phyloP scores from a whole-genome alignment of 2,113 vertebrate species.

The Pluvialis apricaria region DNA sequence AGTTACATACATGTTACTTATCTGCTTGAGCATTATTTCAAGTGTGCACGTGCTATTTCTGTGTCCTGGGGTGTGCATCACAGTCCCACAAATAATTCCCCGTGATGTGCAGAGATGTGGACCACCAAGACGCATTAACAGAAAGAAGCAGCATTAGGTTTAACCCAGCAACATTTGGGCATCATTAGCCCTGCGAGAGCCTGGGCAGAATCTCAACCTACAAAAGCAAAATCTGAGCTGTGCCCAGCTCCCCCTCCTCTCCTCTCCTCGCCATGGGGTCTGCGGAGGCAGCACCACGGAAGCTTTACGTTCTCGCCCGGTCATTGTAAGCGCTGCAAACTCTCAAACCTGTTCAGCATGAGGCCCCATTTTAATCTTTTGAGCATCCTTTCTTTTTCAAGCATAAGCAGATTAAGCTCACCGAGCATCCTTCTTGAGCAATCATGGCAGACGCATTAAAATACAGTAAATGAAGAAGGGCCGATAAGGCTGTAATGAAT shows the following conservation, averaged over 20 bases:
- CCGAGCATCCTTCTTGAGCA: slow-evolving; percentile 1
- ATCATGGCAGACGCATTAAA: neutral
- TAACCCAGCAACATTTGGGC: neutral
- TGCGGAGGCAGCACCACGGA: neutral
- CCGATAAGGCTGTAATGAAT: neutral
- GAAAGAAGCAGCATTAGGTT: neutral
- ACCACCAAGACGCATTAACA: neutral
- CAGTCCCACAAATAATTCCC: neutral
- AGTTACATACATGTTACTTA: neutral
- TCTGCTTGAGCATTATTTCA: neutral
- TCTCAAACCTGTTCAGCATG: neutral
- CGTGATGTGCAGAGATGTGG: neutral
- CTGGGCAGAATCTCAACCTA: neutral
- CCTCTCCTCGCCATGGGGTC: neutral
- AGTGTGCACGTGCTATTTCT: neutral
- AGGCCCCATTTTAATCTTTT: neutral
- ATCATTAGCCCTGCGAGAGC: neutral
- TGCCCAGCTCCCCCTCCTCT: neutral
- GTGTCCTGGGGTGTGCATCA: neutral
- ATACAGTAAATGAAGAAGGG: slow-evolving; percentile 1
- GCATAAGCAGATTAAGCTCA: slow-evolving; percentile 29
- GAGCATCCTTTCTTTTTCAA: slow-evolving; percentile 17
- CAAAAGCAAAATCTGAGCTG: neutral
- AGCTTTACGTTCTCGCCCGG: accelerated
- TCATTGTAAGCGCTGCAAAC: neutral